Conservation (phyloP, 2,113 vertebrate species). For the Cathartes aura region DNA sequence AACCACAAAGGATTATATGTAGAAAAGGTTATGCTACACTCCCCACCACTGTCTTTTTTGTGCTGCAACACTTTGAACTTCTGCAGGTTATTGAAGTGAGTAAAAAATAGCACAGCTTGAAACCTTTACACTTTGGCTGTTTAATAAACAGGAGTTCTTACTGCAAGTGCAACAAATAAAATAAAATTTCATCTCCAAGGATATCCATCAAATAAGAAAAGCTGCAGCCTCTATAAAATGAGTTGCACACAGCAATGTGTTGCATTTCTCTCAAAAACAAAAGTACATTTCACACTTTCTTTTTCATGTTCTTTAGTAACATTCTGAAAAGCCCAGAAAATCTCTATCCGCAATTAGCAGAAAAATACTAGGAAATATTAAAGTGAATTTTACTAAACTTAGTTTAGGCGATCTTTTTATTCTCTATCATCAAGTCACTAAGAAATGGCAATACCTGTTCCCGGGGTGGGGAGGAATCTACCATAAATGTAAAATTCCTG, state of each 20-base stretch:
- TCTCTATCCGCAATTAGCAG: background rate
- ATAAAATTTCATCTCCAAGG: background rate
- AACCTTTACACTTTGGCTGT: background rate
- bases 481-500: background rate
- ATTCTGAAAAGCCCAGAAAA: background rate
- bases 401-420: background rate
- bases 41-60: background rate
- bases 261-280: background rate
- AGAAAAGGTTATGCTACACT: background rate
- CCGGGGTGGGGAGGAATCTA: background rate
- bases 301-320: background rate
- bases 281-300: background rate
- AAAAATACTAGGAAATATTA: background rate
- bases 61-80: background rate
- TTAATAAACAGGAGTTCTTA: background rate
- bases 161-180: background rate
- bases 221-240: background rate
- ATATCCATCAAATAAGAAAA: background rate
- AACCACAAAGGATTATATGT: background rate
- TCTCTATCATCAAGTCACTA: background rate
- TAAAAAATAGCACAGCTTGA: background rate
- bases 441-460: background rate
- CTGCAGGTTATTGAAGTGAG: background rate
- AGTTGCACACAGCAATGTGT: background rate
- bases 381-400: background rate